Conservation (phyloP, 2,113 vertebrate species). For the Pluvianellus socialis region DNA sequence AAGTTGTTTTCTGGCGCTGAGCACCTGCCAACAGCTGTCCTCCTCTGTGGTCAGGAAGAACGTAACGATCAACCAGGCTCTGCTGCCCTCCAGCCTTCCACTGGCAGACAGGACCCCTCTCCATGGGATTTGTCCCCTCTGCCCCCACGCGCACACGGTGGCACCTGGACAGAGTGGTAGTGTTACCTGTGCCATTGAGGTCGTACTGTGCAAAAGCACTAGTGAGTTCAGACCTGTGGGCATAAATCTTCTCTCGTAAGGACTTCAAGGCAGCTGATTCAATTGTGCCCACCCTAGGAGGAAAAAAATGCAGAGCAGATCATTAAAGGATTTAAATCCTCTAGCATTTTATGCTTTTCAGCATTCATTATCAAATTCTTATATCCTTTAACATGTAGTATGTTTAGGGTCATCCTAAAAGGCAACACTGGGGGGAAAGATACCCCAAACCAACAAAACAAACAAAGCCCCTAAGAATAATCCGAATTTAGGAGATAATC, state of each 20-base stretch:
- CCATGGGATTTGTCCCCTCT: neutral
- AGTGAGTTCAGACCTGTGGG: constrained; percentile 85
- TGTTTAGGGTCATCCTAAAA: neutral
- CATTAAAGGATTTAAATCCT: neutral
- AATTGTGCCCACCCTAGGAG: constrained; percentile 80
- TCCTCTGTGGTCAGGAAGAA: neutral
- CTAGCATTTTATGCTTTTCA: neutral
- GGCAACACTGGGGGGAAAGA: rapidly evolving
- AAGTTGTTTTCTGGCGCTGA: neutral
- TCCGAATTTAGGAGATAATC: neutral
- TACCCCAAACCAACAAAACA: neutral
- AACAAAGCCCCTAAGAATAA: neutral
- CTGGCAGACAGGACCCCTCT: neutral
- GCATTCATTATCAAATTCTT: neutral
- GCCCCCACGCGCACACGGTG: rapidly evolving
- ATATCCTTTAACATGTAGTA: neutral
- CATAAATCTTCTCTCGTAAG: constrained; percentile 87
- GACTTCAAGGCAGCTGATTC: constrained; percentile 87
- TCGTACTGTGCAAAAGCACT: constrained; percentile 82
- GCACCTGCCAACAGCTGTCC: neutral
- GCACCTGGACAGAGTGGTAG: neutral
- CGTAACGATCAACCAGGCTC: neutral
- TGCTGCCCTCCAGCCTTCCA: neutral
- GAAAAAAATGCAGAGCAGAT: neutral
- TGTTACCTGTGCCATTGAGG: constrained; percentile 77